phyloP scores from a whole-genome alignment of 2,888 invertebrate genomes.

The Cosmia pyralina region DNA sequence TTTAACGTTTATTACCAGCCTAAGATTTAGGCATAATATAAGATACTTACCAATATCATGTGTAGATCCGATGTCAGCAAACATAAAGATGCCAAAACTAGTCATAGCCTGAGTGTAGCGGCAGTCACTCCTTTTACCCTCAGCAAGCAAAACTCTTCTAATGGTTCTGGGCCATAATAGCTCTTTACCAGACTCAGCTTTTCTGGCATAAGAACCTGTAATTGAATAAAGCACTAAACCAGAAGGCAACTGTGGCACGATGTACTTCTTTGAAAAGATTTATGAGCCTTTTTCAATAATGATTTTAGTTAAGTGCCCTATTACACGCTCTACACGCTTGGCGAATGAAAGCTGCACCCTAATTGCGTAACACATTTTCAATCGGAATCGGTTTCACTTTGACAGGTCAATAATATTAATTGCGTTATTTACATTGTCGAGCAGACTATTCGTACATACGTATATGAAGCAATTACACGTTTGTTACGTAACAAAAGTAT shows the following conservation, averaged over 20 bases:
- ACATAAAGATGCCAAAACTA: conserved; percentile 23
- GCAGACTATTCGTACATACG: too few species aligned
- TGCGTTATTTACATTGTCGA: too few species aligned
- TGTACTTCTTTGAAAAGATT: neutral
- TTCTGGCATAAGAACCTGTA: conserved; percentile 32
- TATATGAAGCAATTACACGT: too few species aligned
- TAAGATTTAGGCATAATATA: neutral
- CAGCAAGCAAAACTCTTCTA: neutral
- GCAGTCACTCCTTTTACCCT: neutral
- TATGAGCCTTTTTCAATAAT: neutral
- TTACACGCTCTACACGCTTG: neutral
- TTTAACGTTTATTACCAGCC: too few species aligned
- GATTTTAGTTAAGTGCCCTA: too few species aligned
- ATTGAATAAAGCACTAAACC: neutral
- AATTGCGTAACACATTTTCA: too few species aligned
- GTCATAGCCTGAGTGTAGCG: conserved; percentile 15
- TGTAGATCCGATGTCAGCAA: conserved; percentile 14
- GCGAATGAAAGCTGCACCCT: neutral
- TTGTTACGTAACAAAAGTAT: neutral
- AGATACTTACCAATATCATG: conserved; percentile 33
- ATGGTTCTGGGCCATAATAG: conserved; percentile 10
- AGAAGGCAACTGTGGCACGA: neutral
- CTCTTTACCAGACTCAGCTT: conserved; percentile 29
- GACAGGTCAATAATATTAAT: too few species aligned
- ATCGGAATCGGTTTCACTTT: too few species aligned